Evolutionary conservation across 2,797 vertebrate genomes (phyloP).

Genomic region (Apodemus agrarius): DNA sequence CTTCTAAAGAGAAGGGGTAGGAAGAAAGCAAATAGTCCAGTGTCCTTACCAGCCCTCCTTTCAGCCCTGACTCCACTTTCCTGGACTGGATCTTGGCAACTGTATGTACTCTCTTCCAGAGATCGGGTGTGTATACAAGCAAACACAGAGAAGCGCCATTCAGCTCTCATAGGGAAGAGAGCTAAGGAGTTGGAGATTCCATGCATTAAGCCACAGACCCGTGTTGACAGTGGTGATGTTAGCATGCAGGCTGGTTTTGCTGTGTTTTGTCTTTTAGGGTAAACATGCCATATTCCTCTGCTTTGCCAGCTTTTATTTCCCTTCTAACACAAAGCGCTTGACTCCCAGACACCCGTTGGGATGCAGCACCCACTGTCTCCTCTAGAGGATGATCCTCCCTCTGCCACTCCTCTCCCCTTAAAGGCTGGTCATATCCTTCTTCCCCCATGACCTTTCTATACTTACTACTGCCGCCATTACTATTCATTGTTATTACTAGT

Average conservation of each 20-base stretch:
- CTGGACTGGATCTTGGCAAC: neutral
- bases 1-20: neutral
- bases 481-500: neutral
- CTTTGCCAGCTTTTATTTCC: neutral
- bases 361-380: neutral
- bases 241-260: neutral
- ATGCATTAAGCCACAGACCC: neutral
- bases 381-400: neutral
- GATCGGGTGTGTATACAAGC: neutral
- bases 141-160: neutral
- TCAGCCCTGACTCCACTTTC: neutral
- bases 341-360: neutral
- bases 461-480: neutral
- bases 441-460: neutral
- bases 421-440: neutral
- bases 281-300: neutral
- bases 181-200: neutral
- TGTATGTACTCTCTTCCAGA: neutral
- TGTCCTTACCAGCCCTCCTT: neutral
- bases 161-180: slow-evolving; percentile 28
- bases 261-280: neutral
- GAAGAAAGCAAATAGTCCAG: neutral
- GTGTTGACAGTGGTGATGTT: neutral
- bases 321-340: neutral
- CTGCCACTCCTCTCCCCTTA: neutral